These are phyloP conservation scores for Homarus gammarus DNA, from an alignment of 2,888 invertebrate genomes.

Conservation along the genomic window DNA sequence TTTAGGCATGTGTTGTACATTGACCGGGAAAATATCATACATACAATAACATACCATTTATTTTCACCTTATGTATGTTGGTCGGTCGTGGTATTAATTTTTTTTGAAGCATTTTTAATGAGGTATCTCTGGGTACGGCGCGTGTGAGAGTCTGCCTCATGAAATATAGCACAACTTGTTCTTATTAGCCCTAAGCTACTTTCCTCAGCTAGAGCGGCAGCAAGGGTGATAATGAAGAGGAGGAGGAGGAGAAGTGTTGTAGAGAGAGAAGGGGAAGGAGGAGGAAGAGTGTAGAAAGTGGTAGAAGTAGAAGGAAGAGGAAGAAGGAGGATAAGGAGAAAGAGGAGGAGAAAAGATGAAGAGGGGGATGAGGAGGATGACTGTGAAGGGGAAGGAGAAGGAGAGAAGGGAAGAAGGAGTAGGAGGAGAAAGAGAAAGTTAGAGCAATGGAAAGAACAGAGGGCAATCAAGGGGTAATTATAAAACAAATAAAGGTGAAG, in stretches of 20 bases:
- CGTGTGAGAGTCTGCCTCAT: not conserved
- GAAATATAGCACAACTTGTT: not conserved
- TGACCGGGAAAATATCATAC: no score
- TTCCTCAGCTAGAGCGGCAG: not conserved
- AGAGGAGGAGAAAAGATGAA: not conserved
- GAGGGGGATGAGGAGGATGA: not conserved
- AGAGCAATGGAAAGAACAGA: no score
- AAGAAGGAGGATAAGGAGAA: not conserved
- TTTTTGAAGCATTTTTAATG: no score
- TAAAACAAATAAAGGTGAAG: no score
- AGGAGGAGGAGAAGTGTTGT: not conserved
- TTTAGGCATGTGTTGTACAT: no score
- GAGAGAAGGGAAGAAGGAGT: no score
- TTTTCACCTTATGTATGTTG: no score
- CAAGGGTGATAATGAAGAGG: not conserved
- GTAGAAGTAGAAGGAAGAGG: not conserved
- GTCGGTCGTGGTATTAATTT: no score
- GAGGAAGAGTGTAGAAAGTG: not conserved
- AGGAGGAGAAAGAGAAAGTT: no score
- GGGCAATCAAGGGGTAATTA: no score
- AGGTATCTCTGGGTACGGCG: not conserved
- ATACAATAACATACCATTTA: no score
- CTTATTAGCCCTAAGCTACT: not conserved
- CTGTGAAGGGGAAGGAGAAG: no score
- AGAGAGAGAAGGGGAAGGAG: not conserved